Conservation (phyloP, 2,113 vertebrate genomes). For the Holacanthus passer region DNA sequence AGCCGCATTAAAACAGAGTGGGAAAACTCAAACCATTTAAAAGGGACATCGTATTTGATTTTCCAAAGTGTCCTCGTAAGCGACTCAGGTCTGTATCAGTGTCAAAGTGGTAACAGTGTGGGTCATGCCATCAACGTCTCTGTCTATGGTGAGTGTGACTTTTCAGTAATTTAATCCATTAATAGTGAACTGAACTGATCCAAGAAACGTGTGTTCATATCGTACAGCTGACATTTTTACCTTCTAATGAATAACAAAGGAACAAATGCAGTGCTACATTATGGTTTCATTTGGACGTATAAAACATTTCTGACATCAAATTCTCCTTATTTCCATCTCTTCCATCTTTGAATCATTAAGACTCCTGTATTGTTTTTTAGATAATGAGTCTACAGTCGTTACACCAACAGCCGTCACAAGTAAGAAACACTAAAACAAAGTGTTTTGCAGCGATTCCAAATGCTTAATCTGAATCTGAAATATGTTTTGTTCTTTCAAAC, state of each 20-base stretch:
- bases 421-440: conserved; percentile 9
- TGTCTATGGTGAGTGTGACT: conserved; percentile 67
- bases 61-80: conserved; percentile 35
- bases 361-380: conserved; percentile 30
- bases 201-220: neutral
- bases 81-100: conserved; percentile 74
- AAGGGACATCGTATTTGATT: conserved; percentile 11
- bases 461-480: neutral
- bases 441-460: neutral
- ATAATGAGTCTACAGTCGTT: accelerated
- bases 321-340: too few relatives aligned
- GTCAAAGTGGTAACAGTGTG: accelerated
- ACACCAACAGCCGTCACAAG: neutral
- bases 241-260: neutral
- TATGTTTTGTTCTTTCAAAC: neutral
- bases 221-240: neutral
- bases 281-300: neutral
- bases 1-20: conserved; percentile 30
- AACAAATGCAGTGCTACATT: neutral
- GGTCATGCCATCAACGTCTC: conserved; percentile 58
- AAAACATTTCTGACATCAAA: neutral
- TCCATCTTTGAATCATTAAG: too few relatives aligned
- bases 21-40: accelerated
- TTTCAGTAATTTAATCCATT: neutral
- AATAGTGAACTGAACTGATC: neutral